Conservation (phyloP, 2,888 invertebrate genomes). For the Mesopsocus fuscifrons region DNA sequence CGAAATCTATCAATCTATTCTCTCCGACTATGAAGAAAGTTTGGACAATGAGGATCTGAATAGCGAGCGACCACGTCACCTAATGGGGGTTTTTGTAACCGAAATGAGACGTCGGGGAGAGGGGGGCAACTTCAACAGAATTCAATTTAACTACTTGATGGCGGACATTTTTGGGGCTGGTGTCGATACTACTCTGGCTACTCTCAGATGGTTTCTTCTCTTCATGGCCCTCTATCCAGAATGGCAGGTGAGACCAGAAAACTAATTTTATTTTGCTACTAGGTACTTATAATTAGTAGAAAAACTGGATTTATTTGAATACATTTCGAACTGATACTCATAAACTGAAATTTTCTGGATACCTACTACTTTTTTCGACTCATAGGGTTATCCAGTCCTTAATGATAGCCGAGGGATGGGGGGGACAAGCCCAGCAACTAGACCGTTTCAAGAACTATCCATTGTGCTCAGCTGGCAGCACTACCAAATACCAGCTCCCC, state of each 20-base stretch:
- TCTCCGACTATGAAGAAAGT: conserved; percentile 33
- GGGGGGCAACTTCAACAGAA: conserved; percentile 32
- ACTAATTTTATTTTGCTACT: conserved; percentile 2
- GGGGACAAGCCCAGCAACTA: too few species aligned
- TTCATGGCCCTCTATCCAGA: conserved; percentile 50
- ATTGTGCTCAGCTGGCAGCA: too few species aligned
- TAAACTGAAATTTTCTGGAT: conserved; percentile 5
- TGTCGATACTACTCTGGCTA: conserved; percentile 62
- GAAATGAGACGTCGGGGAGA: conserved; percentile 12
- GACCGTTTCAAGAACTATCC: too few species aligned
- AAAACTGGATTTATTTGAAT: too few species aligned
- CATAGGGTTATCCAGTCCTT: too few species aligned
- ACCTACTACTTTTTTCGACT: conserved; percentile 3
- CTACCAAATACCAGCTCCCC: too few species aligned
- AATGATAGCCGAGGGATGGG: too few species aligned
- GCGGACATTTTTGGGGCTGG: conserved; percentile 77
- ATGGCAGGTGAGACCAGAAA: conserved; percentile 37
- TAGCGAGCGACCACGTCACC: conserved; percentile 6
- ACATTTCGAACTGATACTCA: too few species aligned
- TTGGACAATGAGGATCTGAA: conserved; percentile 13
- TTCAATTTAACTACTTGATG: conserved; percentile 52
- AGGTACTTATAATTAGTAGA: background rate
- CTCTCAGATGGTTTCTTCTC: conserved; percentile 62
- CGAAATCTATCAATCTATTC: conserved; percentile 44
- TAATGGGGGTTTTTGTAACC: conserved; percentile 14